Evolutionary conservation across 1,140 invertebrate genomes (phyloP).

Genomic region (Drosophila cardini): DNA sequence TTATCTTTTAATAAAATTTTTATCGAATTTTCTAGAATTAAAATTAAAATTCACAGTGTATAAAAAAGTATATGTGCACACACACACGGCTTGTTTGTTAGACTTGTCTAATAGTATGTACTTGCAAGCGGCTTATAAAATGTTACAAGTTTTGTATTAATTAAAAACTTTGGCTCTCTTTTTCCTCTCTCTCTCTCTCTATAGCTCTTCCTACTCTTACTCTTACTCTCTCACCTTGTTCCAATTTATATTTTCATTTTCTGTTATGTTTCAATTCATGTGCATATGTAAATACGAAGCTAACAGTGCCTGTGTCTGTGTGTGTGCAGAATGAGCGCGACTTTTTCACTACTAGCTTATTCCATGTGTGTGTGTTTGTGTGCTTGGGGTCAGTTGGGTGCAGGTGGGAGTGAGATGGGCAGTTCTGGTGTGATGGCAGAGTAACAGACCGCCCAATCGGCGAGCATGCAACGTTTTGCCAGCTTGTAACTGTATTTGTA

Average conservation of each 20-base stretch:
- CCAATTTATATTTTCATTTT: slow-evolving; percentile 53
- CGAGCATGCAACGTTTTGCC: slow-evolving; percentile 79
- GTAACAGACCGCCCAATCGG: slow-evolving; percentile 60
- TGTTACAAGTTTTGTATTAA: slow-evolving; percentile 84
- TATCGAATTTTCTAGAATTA: too few species aligned
- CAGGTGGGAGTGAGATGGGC: slow-evolving; percentile 27
- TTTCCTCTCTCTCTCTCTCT: too few species aligned
- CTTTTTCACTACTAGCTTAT: slow-evolving; percentile 45
- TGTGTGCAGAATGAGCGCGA: slow-evolving; percentile 34
- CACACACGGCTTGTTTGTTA: slow-evolving; percentile 17
- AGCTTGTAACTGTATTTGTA: slow-evolving; percentile 60
- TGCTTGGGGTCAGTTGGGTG: slow-evolving; percentile 15
- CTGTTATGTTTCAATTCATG: slow-evolving; percentile 43
- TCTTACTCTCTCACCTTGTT: slow-evolving; percentile 61
- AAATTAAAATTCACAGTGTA: too few species aligned
- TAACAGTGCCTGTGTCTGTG: background rate
- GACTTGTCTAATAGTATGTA: slow-evolving; percentile 60
- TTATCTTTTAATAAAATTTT: too few species aligned
- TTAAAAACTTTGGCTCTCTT: slow-evolving; percentile 75
- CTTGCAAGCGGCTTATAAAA: slow-evolving; percentile 76
- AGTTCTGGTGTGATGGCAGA: background rate
- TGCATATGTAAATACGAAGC: slow-evolving; percentile 22
- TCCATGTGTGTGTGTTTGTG: slow-evolving; percentile 39
- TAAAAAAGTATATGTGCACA: too few species aligned
- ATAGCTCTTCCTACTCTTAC: slow-evolving; percentile 46